A percentile compares a stretch with the other conserved stretches of the same genome.
phyloP scores from a whole-genome alignment of 2,888 invertebrate species.

The Scelioninae gen. 2 region DNA sequence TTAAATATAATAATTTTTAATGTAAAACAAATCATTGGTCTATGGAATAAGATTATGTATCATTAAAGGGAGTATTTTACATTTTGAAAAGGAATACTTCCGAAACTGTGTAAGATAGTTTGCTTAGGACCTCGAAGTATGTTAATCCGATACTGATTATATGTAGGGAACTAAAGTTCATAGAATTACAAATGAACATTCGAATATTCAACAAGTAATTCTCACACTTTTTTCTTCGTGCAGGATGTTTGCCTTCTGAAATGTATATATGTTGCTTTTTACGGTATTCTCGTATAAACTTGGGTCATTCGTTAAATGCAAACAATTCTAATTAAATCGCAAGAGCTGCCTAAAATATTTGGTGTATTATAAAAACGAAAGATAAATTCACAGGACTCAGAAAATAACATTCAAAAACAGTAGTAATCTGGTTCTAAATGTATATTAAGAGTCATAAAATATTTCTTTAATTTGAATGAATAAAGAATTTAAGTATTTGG shows the following conservation, averaged over 20 bases:
- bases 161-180: slow-evolving; percentile 43
- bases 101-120: slow-evolving; percentile 33
- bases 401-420: too few relatives aligned
- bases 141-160: slow-evolving; percentile 47
- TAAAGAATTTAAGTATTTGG: too few relatives aligned
- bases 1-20: too few relatives aligned
- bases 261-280: slow-evolving; percentile 41
- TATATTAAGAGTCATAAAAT: too few relatives aligned
- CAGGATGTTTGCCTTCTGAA: slow-evolving; percentile 23
- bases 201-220: slow-evolving; percentile 54
- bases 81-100: slow-evolving; percentile 17
- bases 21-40: too few relatives aligned
- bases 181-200: slow-evolving; percentile 54
- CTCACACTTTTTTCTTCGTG: slow-evolving; percentile 38
- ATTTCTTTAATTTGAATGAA: too few relatives aligned
- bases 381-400: too few relatives aligned
- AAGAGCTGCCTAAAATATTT: background rate
- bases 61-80: slow-evolving; percentile 33
- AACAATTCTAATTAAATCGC: slow-evolving; percentile 18
- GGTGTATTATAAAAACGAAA: too few relatives aligned
- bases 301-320: slow-evolving; percentile 9
- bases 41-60: too few relatives aligned
- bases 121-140: slow-evolving; percentile 41
- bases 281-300: slow-evolving; percentile 33
- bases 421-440: too few relatives aligned